Percentiles rank a stretch among this genome's conserved stretches.
These are phyloP conservation scores for Mesorhabditis belari DNA, from an alignment of 2,888 invertebrate species.

Conservation along the genomic window DNA sequence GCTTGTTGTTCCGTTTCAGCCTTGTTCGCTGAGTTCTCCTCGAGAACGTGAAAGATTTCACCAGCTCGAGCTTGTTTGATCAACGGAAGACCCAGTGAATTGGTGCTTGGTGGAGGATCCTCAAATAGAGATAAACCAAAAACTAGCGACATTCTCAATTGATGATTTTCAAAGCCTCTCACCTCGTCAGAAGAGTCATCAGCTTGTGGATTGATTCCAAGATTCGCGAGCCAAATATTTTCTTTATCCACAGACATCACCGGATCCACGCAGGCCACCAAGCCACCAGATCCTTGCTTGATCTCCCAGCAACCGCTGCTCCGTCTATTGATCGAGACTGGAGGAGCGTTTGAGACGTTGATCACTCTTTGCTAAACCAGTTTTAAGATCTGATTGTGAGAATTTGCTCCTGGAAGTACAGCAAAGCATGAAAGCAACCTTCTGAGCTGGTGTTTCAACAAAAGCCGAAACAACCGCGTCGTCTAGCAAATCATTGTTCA, in stretches of 20 bases:
- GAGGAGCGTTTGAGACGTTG: conserved; percentile 49
- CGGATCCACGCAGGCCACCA: conserved; percentile 47
- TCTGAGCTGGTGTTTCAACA: background rate
- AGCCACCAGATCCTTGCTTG: conserved; percentile 44
- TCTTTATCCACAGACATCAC: conserved; percentile 42
- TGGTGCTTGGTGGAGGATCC: conserved; percentile 31
- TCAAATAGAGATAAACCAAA: conserved; percentile 1
- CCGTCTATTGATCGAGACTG: conserved; percentile 36
- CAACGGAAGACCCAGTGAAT: conserved; percentile 41
- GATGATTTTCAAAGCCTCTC: too few species aligned
- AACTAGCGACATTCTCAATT: too few species aligned
- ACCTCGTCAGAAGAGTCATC: conserved; percentile 5
- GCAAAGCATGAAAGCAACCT: background rate
- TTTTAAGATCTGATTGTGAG: background rate
- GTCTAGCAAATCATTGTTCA: background rate
- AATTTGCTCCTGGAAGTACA: background rate
- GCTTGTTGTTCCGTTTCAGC: too few species aligned
- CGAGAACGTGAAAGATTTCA: conserved; percentile 40
- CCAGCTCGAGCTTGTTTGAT: conserved; percentile 41
- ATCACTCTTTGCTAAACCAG: conserved; percentile 42
- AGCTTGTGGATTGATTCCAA: conserved; percentile 31
- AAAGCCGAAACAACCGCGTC: background rate
- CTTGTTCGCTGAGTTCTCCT: too few species aligned
- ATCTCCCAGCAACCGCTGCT: conserved; percentile 42
- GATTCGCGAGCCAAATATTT: conserved; percentile 40